Conservation (phyloP, 2,797 vertebrate genomes). For the Emydoidea blandingii region DNA sequence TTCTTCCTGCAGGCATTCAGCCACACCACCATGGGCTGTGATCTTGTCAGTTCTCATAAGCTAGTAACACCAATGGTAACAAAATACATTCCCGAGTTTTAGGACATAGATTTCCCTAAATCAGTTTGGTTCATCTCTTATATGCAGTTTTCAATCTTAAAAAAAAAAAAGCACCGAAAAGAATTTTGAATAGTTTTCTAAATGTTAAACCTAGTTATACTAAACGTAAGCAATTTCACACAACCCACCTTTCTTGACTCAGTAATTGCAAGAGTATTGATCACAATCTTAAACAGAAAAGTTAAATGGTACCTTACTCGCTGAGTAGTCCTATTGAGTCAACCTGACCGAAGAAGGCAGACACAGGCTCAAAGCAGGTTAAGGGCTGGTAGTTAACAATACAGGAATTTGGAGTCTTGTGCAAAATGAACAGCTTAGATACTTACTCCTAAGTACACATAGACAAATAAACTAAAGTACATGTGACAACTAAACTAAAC, state of each 20-base stretch:
- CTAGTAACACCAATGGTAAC: constrained; percentile 70
- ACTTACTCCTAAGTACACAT: not conserved
- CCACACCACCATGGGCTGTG: constrained; percentile 60
- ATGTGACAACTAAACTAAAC: not conserved
- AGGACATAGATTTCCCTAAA: constrained; percentile 70
- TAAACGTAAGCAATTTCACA: not conserved
- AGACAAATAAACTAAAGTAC: not conserved
- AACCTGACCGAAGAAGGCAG: not conserved
- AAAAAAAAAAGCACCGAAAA: constrained; percentile 17
- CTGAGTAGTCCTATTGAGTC: not conserved
- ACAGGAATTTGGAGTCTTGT: not conserved
- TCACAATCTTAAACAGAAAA: not conserved
- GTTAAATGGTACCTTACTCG: not conserved
- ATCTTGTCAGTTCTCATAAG: constrained; percentile 79
- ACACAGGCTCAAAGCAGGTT: not conserved
- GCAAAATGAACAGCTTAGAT: not conserved
- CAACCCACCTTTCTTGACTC: not conserved
- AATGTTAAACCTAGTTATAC: not conserved
- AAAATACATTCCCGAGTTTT: constrained; percentile 72
- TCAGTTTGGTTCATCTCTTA: constrained; percentile 62
- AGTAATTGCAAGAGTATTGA: not conserved
- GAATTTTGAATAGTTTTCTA: constrained; percentile 41
- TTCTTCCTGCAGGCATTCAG: constrained; percentile 71
- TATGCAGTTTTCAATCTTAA: constrained; percentile 28
- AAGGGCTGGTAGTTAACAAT: not conserved